These are phyloP conservation scores for Myzus persicae DNA, from an alignment of 1,140 invertebrate genomes.

Conservation along the genomic window DNA sequence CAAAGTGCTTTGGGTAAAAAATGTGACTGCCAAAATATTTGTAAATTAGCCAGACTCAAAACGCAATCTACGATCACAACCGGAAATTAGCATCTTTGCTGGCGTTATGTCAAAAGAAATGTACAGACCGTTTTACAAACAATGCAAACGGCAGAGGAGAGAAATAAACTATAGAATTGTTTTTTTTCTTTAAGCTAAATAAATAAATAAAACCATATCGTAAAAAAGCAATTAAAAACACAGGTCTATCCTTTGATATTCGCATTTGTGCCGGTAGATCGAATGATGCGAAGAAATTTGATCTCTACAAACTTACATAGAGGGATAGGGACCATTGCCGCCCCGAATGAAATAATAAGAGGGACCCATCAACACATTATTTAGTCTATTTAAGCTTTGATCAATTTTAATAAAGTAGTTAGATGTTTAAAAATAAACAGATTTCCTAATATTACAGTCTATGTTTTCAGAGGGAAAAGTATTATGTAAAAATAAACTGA, in stretches of 20 bases:
- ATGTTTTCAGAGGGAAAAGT: neutral
- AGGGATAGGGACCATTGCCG: no score
- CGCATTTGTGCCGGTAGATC: neutral
- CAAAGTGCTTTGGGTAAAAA: constrained; percentile 27
- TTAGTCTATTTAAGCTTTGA: neutral
- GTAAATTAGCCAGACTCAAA: constrained; percentile 30
- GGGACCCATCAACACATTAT: neutral
- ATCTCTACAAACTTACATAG: neutral
- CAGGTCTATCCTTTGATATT: neutral
- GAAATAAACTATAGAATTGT: neutral
- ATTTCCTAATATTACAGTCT: neutral
- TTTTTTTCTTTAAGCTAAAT: neutral
- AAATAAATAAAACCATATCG: neutral
- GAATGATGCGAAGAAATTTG: neutral
- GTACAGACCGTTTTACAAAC: neutral
- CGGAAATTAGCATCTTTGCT: constrained; percentile 20
- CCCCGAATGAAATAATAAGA: no score
- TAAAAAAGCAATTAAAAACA: neutral
- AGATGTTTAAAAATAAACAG: neutral
- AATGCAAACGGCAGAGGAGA: neutral
- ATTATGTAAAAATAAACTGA: neutral
- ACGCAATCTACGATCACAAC: constrained; percentile 23
- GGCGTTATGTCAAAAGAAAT: constrained; percentile 30
- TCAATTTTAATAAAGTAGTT: constrained; percentile 11
- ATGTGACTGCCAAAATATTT: constrained; percentile 15